Base-by-base conservation (phyloP, 1,140 invertebrate species). In the Ceratoteleas bidentatus region DNA sequence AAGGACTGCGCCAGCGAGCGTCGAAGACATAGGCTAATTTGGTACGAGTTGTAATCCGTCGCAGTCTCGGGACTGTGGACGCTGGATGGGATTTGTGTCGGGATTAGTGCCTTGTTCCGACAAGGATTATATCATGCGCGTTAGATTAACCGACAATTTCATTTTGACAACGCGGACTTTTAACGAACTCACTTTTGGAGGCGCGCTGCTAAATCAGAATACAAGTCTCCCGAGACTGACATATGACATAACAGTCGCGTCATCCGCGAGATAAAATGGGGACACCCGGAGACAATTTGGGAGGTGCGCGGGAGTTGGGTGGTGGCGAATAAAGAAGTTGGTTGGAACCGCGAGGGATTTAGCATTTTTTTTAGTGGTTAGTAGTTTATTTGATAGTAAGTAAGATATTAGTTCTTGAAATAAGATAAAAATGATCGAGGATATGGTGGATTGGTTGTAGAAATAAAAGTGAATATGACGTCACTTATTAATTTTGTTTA, bases 121-220 rank as follows among this genome's bases (percentile, higher is more conserved):
- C 85, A 84, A 88, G 90, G 90, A 91, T 91, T 91, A 91, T 91
- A 91, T 90, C 86, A 89, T 89, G 87, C 86, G 87, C 85, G 85
- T 89, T 89, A 87, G 83, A 90, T 90, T 90, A 89, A 89, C 89
- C 86, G 84, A 86, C 81, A 81, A 86, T 88, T 88, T 86, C 70
- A 84, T 77, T 85, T 68, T 83, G 61, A 77, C 60, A 16, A 36
- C 76, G 61, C 70, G 49, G 85, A 89, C 82, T 89, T 89, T 90
- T 89, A 88, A 89, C 85, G 85, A 87, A 88, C 81, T 76, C 75
- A 40, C 49, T 60, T 74, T 62, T 65, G 57, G 45, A 57, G 24
- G 8, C 33, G 43, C 61, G 50, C 57, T 64, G 58, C 74, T 80
- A 74, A 80, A 57, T 74, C 56, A 45, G 53, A 78, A 78, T 78